Conservation (phyloP, 1,140 invertebrate species). For the Hyles euphorbiae region DNA sequence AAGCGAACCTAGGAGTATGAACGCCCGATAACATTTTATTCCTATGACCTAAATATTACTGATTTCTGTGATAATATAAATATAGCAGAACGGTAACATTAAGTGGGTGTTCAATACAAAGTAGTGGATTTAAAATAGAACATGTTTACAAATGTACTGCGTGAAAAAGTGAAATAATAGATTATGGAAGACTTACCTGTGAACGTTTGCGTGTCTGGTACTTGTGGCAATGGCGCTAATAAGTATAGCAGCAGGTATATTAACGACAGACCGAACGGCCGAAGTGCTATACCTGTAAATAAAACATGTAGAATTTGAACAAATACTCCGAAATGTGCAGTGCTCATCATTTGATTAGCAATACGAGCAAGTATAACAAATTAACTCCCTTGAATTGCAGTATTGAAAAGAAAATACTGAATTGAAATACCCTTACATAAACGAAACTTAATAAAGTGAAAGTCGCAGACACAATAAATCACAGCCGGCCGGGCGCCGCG, state of each 20-base stretch:
- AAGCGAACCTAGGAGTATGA: too few species aligned
- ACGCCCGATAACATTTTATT: slow-evolving; percentile 4
- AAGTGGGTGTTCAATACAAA: too few species aligned
- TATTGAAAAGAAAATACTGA: slow-evolving; percentile 11
- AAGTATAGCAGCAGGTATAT: slow-evolving; percentile 90
- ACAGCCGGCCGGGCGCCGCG: slow-evolving; percentile 12
- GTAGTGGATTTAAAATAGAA: background rate
- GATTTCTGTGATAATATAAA: background rate
- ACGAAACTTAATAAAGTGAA: slow-evolving; percentile 19
- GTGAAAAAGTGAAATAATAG: slow-evolving; percentile 4
- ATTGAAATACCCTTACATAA: slow-evolving; percentile 10
- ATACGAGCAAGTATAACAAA: too few species aligned
- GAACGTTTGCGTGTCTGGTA: slow-evolving; percentile 83
- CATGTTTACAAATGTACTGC: slow-evolving; percentile 1
- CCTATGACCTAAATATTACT: slow-evolving; percentile 4
- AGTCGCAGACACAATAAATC: slow-evolving; percentile 34
- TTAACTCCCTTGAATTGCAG: too few species aligned
- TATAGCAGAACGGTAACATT: too few species aligned
- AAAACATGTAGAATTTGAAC: slow-evolving; percentile 14
- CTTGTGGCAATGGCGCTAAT: slow-evolving; percentile 85
- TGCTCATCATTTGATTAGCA: too few species aligned
- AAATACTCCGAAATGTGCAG: too few species aligned
- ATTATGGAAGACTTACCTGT: slow-evolving; percentile 72
- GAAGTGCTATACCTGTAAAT: slow-evolving; percentile 87
- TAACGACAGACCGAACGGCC: slow-evolving; percentile 89